phyloP scores from a whole-genome alignment of 2,797 vertebrate species.

The Tangara arthus region DNA sequence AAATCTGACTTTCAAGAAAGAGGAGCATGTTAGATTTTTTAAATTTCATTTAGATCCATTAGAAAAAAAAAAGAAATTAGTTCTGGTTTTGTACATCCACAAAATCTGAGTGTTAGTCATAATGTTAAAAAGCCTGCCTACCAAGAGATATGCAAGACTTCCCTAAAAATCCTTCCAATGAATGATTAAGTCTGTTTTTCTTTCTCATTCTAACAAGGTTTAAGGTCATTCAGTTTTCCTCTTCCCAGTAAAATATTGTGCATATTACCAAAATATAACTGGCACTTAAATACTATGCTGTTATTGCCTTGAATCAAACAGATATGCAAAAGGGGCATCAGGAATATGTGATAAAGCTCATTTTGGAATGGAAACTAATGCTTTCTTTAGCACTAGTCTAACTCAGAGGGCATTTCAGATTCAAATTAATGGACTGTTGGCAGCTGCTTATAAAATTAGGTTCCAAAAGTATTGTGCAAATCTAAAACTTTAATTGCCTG shows the following conservation, averaged over 20 bases:
- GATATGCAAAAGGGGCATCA: conserved; percentile 38
- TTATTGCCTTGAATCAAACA: conserved; percentile 38
- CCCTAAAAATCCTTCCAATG: conserved; percentile 39
- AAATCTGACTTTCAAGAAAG: background rate
- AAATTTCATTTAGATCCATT: background rate
- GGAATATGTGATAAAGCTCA: conserved; percentile 59
- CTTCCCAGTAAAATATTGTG: background rate
- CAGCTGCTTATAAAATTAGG: conserved; percentile 70
- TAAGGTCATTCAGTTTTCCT: background rate
- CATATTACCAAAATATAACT: conserved; percentile 33
- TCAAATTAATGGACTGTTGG: conserved; percentile 70
- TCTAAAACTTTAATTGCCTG: conserved; percentile 44
- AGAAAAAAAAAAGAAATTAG: background rate
- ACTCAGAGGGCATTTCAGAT: conserved; percentile 64
- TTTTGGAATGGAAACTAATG: conserved; percentile 61
- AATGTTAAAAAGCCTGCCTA: background rate
- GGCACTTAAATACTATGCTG: conserved; percentile 11
- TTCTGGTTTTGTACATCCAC: background rate
- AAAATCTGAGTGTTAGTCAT: background rate
- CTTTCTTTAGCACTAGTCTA: conserved; percentile 59
- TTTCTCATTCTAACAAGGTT: conserved; percentile 12
- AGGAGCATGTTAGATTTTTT: background rate
- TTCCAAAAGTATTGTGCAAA: conserved; percentile 61
- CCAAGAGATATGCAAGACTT: background rate
- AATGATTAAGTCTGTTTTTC: conserved; percentile 1